Percentiles rank a stretch among this genome's conserved stretches.
These are phyloP conservation scores for Hybos culiciformis DNA, from an alignment of 2,888 invertebrate species.

Conservation along the genomic window DNA sequence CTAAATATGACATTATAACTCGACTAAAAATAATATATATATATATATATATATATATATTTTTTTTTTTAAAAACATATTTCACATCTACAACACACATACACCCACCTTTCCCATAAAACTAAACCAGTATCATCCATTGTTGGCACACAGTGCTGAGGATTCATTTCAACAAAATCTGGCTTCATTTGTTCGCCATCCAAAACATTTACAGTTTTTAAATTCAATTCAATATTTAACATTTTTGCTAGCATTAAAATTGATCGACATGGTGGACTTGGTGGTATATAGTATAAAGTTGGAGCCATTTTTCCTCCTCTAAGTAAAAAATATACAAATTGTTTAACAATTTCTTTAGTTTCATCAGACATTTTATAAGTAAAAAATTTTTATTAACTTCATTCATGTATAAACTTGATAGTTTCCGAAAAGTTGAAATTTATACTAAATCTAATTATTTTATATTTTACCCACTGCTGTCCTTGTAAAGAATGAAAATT, in stretches of 20 bases:
- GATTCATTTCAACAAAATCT: conserved; percentile 42
- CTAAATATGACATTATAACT: conserved; percentile 46
- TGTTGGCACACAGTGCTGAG: conserved; percentile 44
- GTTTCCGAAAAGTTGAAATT: too few species aligned
- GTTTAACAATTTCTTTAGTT: conserved; percentile 32
- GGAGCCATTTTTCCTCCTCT: conserved; percentile 35
- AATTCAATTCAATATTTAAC: conserved; percentile 44
- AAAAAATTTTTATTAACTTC: too few species aligned
- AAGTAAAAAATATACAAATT: conserved; percentile 34
- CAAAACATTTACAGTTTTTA: conserved; percentile 41
- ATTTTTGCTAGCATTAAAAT: conserved; percentile 44
- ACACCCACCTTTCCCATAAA: conserved; percentile 37
- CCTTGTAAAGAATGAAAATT: too few species aligned
- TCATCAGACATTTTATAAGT: conserved; percentile 25
- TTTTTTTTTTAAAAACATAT: not conserved
- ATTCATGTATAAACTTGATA: too few species aligned
- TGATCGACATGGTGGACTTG: conserved; percentile 46
- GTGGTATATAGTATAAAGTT: conserved; percentile 41
- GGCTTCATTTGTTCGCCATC: conserved; percentile 46
- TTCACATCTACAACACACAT: too few species aligned
- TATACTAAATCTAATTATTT: too few species aligned
- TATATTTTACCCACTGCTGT: too few species aligned
- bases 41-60: not conserved
- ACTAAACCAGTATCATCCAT: conserved; percentile 42
- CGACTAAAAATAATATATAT: conserved; percentile 21